Percentiles rank a stretch among this genome's conserved stretches.
phyloP scores from a whole-genome alignment of 2,797 vertebrate genomes.

The Neosalanx taihuensis region DNA sequence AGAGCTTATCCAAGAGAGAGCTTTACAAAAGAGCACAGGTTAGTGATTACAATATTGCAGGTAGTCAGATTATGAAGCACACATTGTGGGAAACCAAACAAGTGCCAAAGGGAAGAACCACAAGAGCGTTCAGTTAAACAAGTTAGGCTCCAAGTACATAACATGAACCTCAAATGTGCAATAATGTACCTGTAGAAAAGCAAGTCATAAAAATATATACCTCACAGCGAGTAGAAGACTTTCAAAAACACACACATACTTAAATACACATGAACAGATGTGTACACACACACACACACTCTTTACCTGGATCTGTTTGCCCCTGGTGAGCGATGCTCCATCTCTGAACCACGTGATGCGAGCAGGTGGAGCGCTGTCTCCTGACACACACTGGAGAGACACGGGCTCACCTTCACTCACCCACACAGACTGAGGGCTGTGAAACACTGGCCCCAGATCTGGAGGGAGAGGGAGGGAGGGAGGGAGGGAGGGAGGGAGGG shows the following conservation, averaged over 20 bases:
- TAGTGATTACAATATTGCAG: too few species aligned
- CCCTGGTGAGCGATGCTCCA: constrained; percentile 53
- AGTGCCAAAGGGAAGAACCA: too few species aligned
- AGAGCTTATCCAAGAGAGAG: too few species aligned
- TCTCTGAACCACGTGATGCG: constrained; percentile 75
- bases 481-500: background rate
- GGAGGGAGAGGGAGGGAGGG: background rate
- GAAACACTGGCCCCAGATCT: constrained; percentile 76
- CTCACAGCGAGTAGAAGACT: too few species aligned
- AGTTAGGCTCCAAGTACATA: too few species aligned
- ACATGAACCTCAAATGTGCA: too few species aligned
- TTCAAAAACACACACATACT: background rate
- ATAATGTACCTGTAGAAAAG: too few species aligned
- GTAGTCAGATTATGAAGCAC: too few species aligned
- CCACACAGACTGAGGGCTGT: constrained; percentile 70
- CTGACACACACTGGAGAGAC: constrained; percentile 77
- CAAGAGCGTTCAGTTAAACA: too few species aligned
- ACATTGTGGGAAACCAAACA: too few species aligned
- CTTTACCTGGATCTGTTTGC: constrained; percentile 71
- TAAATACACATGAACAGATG: background rate
- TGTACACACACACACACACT: constrained; percentile 16
- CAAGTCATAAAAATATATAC: too few species aligned
- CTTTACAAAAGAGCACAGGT: too few species aligned
- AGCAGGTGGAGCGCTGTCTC: constrained; percentile 71
- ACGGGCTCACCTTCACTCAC: constrained; percentile 60